phyloP scores from a whole-genome alignment of 2,888 invertebrate genomes.

The Hirtodrosophila histrioides region DNA sequence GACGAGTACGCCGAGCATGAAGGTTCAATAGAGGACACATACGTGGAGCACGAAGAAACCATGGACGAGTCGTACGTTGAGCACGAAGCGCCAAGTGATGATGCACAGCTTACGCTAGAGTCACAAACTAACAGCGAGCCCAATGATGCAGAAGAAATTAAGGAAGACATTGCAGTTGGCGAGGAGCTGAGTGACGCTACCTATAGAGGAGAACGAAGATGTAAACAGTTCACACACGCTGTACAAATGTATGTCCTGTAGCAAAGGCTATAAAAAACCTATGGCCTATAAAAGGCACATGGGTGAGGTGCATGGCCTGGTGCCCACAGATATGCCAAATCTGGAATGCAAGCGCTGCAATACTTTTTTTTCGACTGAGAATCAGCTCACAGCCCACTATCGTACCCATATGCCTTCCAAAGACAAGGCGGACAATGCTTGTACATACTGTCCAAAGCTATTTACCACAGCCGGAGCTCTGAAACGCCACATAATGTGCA shows the following conservation, averaged over 20 bases:
- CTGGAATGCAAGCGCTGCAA: constrained; percentile 58
- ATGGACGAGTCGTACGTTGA: constrained; percentile 10
- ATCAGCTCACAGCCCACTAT: constrained; percentile 53
- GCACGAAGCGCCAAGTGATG: constrained; percentile 14
- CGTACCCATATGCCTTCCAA: constrained; percentile 66
- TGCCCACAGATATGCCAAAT: constrained; percentile 38
- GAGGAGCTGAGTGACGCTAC: constrained; percentile 3
- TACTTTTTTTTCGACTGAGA: constrained; percentile 44
- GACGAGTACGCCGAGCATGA: constrained; percentile 31
- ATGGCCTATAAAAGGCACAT: constrained; percentile 64
- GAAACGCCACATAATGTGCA: constrained; percentile 73
- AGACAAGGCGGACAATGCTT: constrained; percentile 59
- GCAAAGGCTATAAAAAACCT: constrained; percentile 50
- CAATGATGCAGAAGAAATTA: constrained; percentile 12
- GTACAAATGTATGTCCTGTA: constrained; percentile 50
- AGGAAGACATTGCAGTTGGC: background rate
- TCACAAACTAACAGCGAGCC: constrained; percentile 3
- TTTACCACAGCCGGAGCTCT: constrained; percentile 72
- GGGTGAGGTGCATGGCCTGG: constrained; percentile 50
- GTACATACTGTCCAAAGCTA: constrained; percentile 69
- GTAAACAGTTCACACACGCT: constrained; percentile 1
- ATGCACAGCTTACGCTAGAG: background rate
- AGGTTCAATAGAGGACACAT: constrained; percentile 19
- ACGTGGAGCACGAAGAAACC: constrained; percentile 28
- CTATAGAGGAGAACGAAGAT: constrained; percentile 1